Percentiles rank a stretch among this genome's conserved stretches.
These are phyloP conservation scores for Acrocephalus scirpaceus DNA, from an alignment of 2,797 vertebrate genomes.

Conservation along the genomic window DNA sequence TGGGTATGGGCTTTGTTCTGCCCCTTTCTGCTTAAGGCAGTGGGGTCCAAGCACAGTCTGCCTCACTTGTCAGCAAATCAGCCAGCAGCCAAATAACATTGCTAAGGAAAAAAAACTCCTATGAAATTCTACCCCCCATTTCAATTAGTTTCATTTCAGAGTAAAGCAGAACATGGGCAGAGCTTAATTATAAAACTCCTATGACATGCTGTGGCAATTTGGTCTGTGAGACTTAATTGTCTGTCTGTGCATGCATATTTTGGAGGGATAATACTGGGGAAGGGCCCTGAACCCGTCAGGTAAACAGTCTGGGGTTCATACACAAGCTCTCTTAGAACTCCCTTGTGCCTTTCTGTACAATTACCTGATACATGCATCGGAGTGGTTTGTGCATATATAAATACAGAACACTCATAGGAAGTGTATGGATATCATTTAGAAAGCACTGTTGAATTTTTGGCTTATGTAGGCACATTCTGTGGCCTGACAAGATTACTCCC, in stretches of 20 bases:
- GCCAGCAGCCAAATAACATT: not conserved
- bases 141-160: not conserved
- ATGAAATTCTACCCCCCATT: not conserved
- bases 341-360: not conserved
- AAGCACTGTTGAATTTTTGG: constrained; percentile 42
- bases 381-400: not conserved
- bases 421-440: not conserved
- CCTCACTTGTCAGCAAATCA: not conserved
- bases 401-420: not conserved
- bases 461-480: constrained; percentile 41
- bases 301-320: not conserved
- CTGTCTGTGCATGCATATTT: not conserved
- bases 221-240: not conserved
- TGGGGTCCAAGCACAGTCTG: not conserved
- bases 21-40: not conserved
- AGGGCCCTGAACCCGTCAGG: not conserved
- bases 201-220: not conserved
- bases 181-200: not conserved
- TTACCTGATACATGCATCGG: not conserved
- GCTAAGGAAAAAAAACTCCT: fast-evolving
- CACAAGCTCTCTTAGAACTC: not conserved
- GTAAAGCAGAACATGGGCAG: not conserved
- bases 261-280: not conserved
- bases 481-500: constrained; percentile 55
- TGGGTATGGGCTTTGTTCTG: not conserved